Evolutionary conservation across 1,140 invertebrate genomes (phyloP).

Genomic region (Macrotrachela quadricornifera): DNA sequence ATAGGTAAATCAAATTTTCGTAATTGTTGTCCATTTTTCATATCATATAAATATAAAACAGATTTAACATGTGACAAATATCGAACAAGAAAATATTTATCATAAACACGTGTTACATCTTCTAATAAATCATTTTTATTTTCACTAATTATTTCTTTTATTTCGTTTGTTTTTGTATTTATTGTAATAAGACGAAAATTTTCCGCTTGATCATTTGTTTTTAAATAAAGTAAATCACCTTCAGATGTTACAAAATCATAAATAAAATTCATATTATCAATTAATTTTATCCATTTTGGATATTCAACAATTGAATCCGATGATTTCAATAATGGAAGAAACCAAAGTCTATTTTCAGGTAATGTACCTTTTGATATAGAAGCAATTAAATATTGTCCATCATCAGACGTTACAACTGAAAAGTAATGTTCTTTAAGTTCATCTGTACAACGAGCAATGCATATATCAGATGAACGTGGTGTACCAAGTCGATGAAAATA

Average conservation of each 20-base stretch:
- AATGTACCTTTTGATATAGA: conserved; percentile 55
- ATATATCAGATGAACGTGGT: conserved; percentile 59
- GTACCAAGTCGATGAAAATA: conserved; percentile 76
- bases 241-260: conserved; percentile 82
- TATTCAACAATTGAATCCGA: conserved; percentile 16
- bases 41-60: neutral
- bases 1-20: conserved; percentile 37
- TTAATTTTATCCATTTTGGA: conserved; percentile 40
- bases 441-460: conserved; percentile 70
- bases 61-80: conserved; percentile 87
- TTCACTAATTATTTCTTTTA: conserved; percentile 46
- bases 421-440: conserved; percentile 42
- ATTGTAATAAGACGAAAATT: conserved; percentile 70
- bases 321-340: conserved; percentile 40
- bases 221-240: conserved; percentile 56
- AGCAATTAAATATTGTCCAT: conserved; percentile 62
- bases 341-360: conserved; percentile 58
- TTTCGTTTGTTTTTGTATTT: conserved; percentile 46
- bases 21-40: conserved; percentile 20
- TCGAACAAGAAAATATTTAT: conserved; percentile 58
- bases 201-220: conserved; percentile 76
- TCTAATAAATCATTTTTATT: conserved; percentile 66
- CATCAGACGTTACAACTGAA: conserved; percentile 55
- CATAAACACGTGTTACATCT: conserved; percentile 57
- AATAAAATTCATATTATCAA: conserved; percentile 73